Percentiles rank a stretch among this genome's conserved stretches.
phyloP scores from a whole-genome alignment of 2,888 invertebrate genomes.

The Acanthosepion pharaonis region DNA sequence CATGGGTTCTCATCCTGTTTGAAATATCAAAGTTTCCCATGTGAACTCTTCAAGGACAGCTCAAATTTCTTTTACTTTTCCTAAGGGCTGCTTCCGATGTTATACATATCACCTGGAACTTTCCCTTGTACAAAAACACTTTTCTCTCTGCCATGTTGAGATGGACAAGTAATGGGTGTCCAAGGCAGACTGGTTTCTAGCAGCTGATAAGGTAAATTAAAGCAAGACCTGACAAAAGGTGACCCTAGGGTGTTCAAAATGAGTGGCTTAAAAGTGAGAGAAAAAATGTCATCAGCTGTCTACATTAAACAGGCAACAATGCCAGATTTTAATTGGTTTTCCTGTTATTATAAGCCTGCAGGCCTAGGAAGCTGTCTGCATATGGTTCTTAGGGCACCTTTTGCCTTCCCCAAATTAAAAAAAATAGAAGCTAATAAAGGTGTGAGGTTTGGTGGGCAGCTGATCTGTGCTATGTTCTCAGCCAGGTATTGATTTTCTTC shows the following conservation, averaged over 20 bases:
- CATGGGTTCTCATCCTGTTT: conserved; percentile 14
- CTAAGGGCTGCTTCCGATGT: conserved; percentile 44
- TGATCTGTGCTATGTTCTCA: conserved; percentile 61
- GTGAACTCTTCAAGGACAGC: conserved; percentile 47
- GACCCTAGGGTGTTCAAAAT: conserved; percentile 51
- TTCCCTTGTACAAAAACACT: conserved; percentile 45
- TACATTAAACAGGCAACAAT: conserved; percentile 58
- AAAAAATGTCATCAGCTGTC: conserved; percentile 58
- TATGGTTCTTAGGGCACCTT: conserved; percentile 60
- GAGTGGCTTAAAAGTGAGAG: conserved; percentile 53
- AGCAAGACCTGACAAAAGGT: conserved; percentile 51
- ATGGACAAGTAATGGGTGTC: conserved; percentile 48
- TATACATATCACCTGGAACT: conserved; percentile 48
- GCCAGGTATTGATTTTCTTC: conserved; percentile 69
- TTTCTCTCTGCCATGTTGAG: conserved; percentile 46
- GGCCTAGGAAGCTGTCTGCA: conserved; percentile 56
- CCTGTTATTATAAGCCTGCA: conserved; percentile 56
- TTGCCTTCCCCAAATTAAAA: conserved; percentile 52
- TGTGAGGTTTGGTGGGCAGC: conserved; percentile 63
- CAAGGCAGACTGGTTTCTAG: conserved; percentile 48
- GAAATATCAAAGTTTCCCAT: conserved; percentile 45
- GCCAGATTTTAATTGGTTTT: conserved; percentile 62
- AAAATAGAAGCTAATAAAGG: conserved; percentile 55
- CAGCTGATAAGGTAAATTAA: conserved; percentile 49
- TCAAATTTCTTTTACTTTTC: conserved; percentile 47